phyloP scores from a whole-genome alignment of 2,888 invertebrate genomes.

The Phortica okadai region DNA sequence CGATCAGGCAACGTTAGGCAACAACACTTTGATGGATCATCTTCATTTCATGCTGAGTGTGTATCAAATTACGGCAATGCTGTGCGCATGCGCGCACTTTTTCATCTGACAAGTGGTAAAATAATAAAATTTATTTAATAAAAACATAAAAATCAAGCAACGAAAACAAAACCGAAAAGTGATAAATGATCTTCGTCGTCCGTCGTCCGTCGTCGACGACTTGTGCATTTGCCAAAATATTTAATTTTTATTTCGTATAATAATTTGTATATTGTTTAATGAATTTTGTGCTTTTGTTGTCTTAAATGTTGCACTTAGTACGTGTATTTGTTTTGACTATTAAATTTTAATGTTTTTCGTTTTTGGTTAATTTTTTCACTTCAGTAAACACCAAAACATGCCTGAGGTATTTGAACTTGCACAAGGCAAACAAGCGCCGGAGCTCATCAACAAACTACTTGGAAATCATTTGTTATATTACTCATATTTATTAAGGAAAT shows the following conservation, averaged over 20 bases:
- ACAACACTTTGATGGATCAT: constrained; percentile 14
- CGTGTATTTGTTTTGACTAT: constrained; percentile 26
- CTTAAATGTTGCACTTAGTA: constrained; percentile 24
- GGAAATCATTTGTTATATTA: constrained; percentile 21
- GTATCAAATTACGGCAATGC: constrained; percentile 16
- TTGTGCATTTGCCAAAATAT: constrained; percentile 59
- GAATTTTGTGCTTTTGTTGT: constrained; percentile 6
- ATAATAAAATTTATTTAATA: constrained; percentile 14
- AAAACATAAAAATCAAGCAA: neutral
- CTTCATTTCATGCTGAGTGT: constrained; percentile 10
- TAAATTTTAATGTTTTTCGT: neutral
- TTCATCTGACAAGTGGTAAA: constrained; percentile 23
- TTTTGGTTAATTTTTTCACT: neutral
- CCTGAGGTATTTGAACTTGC: constrained; percentile 24
- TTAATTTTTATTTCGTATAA: constrained; percentile 32
- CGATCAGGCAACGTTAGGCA: too few relatives aligned
- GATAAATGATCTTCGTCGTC: constrained; percentile 48
- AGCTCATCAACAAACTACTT: neutral
- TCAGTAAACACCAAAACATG: neutral
- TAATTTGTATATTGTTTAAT: constrained; percentile 2
- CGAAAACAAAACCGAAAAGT: constrained; percentile 46
- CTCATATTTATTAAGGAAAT: constrained; percentile 31
- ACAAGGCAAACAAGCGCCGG: constrained; percentile 23
- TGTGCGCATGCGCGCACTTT: constrained; percentile 1
- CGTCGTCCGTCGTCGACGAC: neutral